Evolutionary conservation across 1,140 invertebrate genomes (phyloP).

Genomic region (Trichonephila clavipes): DNA sequence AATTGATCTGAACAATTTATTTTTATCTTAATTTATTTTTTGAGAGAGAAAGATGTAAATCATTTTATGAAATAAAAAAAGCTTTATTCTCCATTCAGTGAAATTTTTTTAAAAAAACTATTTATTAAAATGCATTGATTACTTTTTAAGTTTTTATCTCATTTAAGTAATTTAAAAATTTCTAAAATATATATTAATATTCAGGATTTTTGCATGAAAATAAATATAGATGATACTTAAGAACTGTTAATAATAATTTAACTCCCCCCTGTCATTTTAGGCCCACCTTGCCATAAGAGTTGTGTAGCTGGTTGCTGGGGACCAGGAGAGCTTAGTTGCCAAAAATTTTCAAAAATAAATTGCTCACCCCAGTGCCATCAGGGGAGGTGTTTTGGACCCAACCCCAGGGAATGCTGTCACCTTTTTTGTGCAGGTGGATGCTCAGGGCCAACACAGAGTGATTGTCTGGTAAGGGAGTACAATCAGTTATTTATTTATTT

Average conservation of each 20-base stretch:
- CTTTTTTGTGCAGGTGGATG: constrained; percentile 98
- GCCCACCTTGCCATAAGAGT: constrained; percentile 88
- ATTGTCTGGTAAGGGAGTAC: constrained; percentile 87
- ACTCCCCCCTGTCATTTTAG: constrained; percentile 43
- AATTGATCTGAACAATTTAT: no score
- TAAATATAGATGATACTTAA: no score
- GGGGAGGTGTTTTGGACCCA: constrained; percentile 94
- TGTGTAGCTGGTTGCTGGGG: constrained; percentile 95
- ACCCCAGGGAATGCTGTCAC: constrained; percentile 96
- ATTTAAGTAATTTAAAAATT: no score
- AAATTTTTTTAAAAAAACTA: no score
- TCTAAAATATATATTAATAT: no score
- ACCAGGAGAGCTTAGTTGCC: constrained; percentile 94
- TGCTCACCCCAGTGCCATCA: constrained; percentile 96
- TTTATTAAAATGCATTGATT: no score
- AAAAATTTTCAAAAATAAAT: constrained; percentile 95
- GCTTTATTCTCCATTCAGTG: no score
- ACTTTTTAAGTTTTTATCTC: no score
- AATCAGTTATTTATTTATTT: not conserved
- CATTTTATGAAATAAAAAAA: no score
- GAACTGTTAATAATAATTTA: not conserved
- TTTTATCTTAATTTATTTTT: no score
- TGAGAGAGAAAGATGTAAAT: no score
- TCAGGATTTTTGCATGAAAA: not conserved
- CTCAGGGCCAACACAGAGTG: constrained; percentile 93